Evolutionary conservation across 1,140 invertebrate genomes (phyloP), one percentile per base, ranked within the genome.

Genomic region (Adelges cooleyi): DNA sequence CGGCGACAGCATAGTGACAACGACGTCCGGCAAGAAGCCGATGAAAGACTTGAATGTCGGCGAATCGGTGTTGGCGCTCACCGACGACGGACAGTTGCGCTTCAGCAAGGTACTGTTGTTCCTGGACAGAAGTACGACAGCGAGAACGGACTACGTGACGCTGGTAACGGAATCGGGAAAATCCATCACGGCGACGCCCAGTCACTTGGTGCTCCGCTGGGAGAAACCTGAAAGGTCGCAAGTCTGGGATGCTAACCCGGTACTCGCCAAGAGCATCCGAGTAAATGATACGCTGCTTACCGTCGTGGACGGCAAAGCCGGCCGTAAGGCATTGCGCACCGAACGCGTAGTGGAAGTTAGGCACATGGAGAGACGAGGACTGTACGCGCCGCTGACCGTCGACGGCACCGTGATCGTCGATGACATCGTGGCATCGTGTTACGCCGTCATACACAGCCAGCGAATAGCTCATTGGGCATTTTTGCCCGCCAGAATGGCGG

Each of bases 391-490:
- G 0, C 77, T 98, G 13, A 99, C 95, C 0, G 74, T 74, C 17
- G 81, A 82, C 10, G 95, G 95, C 1, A 96, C 87, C 23, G 77
- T 98, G 11, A 79, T 98, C 23, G 90, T 98, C 1, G 86, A 98
- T 74, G 86, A 87, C 67, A 85, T 95, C 3, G 80, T 93, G 1
- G 89, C 90, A 1, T 97, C 94, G 0, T 98, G 95, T 74, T 99
- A 98, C 77, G 95, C 95, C 0, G 77, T 92, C 10, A 80, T 98
- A 15, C 80, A 88, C 72, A 90, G 86, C 75, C 91, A 95, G 69
- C 74, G 75, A 9, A 67, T 96, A 50, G 93, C 92, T 5, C 94
- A 97, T 73, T 81, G 80, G 71, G 84, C 85, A 1, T 89, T 95
- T 73, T 76, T 84, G 5, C 93, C 94, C 0, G 75, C 92, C 53